phyloP scores from a whole-genome alignment of 2,888 invertebrate genomes.

The Stenodera caucasica region DNA sequence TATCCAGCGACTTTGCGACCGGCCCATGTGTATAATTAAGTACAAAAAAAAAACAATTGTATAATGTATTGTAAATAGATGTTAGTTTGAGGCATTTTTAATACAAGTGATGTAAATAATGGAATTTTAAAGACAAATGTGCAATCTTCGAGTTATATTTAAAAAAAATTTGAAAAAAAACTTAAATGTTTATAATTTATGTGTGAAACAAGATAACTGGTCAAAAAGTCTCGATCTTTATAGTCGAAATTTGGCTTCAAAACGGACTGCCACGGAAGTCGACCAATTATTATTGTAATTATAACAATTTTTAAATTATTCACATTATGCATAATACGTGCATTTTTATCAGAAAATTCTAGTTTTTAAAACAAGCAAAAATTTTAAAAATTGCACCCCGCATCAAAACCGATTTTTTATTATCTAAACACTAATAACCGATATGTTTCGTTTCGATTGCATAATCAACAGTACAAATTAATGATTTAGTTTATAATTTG shows the following conservation, averaged over 20 bases:
- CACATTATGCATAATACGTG: constrained; percentile 25
- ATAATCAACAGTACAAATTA: constrained; percentile 36
- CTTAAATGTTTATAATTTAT: constrained; percentile 30
- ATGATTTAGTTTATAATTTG: constrained; percentile 21
- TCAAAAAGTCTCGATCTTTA: constrained; percentile 12
- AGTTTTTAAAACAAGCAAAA: constrained; percentile 28
- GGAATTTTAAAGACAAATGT: constrained; percentile 44
- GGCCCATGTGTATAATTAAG: constrained; percentile 50
- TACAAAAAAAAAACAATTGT: constrained; percentile 51
- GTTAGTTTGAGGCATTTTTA: constrained; percentile 52
- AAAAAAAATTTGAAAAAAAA: constrained; percentile 26
- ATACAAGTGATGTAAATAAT: constrained; percentile 50
- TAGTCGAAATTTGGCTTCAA: constrained; percentile 22
- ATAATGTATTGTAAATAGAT: constrained; percentile 55
- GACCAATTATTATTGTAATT: constrained; percentile 39
- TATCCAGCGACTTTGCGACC: constrained; percentile 42
- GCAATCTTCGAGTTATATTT: constrained; percentile 45
- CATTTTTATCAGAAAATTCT: constrained; percentile 34
- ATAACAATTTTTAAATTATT: constrained; percentile 28
- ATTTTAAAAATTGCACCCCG: constrained; percentile 17
- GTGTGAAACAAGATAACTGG: constrained; percentile 30
- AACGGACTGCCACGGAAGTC: constrained; percentile 36
- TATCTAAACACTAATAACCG: background rate
- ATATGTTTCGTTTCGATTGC: background rate
- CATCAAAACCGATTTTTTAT: constrained; percentile 14